A percentile compares a stretch with the other conserved stretches of the same genome.
These are phyloP conservation scores for Dipodomys spectabilis DNA, from an alignment of 2,113 vertebrate genomes.

Conservation along the genomic window DNA sequence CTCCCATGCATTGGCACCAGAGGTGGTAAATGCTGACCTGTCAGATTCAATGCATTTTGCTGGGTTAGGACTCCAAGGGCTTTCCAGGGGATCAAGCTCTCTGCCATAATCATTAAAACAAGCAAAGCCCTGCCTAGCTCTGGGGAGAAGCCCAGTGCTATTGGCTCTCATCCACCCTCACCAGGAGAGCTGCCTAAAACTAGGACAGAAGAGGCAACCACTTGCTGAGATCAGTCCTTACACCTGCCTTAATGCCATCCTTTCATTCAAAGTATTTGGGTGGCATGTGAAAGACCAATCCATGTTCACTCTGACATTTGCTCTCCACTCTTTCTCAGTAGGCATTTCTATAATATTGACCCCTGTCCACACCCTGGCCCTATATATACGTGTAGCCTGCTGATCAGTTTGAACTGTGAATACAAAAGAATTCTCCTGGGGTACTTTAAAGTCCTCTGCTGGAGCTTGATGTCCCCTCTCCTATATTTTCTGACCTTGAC, in stretches of 20 bases:
- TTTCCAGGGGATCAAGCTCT: conserved; percentile 55
- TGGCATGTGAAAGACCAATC: not conserved
- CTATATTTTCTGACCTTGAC: conserved; percentile 59
- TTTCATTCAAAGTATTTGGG: not conserved
- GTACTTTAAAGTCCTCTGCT: not conserved
- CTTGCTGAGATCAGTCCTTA: not conserved
- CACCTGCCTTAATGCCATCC: not conserved
- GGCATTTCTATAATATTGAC: not conserved
- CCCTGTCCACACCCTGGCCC: not conserved
- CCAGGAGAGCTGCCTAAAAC: conserved; percentile 41
- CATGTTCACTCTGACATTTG: not conserved
- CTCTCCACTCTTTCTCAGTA: not conserved
- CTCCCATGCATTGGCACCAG: conserved; percentile 1
- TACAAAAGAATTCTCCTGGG: not conserved
- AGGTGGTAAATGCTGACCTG: conserved; percentile 55
- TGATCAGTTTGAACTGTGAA: not conserved
- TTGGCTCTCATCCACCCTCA: conserved; percentile 35
- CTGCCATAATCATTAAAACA: conserved; percentile 63
- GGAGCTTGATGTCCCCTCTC: not conserved
- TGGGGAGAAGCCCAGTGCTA: conserved; percentile 12
- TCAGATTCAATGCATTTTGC: conserved; percentile 64
- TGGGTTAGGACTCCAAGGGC: conserved; percentile 53
- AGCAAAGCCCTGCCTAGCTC: conserved; percentile 35
- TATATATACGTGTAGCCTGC: not conserved
- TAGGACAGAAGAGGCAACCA: conserved; percentile 32